A percentile compares a stretch with the other conserved stretches of the same genome.
Conservation (phyloP, 1,140 invertebrate species). For the Zaprionus tsacasi region DNA sequence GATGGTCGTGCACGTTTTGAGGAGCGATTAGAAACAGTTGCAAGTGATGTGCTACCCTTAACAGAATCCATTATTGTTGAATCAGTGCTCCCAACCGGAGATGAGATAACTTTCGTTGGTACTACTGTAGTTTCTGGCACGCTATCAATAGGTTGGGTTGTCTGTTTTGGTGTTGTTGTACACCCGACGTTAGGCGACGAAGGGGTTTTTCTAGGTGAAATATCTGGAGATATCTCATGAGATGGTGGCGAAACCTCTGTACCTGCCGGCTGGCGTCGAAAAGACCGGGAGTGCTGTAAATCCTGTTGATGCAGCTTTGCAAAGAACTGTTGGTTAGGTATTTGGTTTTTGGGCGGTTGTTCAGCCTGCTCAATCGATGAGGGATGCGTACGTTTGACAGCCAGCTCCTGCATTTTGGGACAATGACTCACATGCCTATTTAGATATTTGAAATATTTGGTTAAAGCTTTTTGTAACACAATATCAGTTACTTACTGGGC, state of each 20-base stretch:
- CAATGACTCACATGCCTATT: slow-evolving; percentile 88
- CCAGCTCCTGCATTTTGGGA: slow-evolving; percentile 93
- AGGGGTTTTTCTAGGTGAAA: slow-evolving; percentile 32
- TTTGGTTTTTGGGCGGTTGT: slow-evolving; percentile 85
- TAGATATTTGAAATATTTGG: neutral
- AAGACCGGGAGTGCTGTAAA: slow-evolving; percentile 67
- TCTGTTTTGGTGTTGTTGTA: slow-evolving; percentile 9
- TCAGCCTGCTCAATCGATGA: slow-evolving; percentile 85
- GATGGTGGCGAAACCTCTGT: slow-evolving; percentile 40
- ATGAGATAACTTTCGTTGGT: neutral
- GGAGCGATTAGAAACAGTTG: slow-evolving; percentile 9
- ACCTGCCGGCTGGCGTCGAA: slow-evolving; percentile 43
- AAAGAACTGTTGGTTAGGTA: slow-evolving; percentile 83
- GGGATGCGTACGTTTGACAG: slow-evolving; percentile 90
- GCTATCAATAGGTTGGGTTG: neutral
- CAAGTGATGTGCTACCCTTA: slow-evolving; percentile 1
- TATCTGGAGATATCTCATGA: slow-evolving; percentile 18
- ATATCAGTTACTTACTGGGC: slow-evolving; percentile 84
- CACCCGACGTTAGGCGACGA: slow-evolving; percentile 6
- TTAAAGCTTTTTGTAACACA: neutral
- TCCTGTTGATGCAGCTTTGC: slow-evolving; percentile 81
- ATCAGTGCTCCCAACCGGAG: slow-evolving; percentile 2
- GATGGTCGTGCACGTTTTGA: slow-evolving; percentile 62
- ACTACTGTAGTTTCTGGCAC: neutral
- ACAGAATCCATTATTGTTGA: neutral